These are phyloP conservation scores for Chamaea fasciata DNA, from an alignment of 2,113 vertebrate species.

Conservation along the genomic window DNA sequence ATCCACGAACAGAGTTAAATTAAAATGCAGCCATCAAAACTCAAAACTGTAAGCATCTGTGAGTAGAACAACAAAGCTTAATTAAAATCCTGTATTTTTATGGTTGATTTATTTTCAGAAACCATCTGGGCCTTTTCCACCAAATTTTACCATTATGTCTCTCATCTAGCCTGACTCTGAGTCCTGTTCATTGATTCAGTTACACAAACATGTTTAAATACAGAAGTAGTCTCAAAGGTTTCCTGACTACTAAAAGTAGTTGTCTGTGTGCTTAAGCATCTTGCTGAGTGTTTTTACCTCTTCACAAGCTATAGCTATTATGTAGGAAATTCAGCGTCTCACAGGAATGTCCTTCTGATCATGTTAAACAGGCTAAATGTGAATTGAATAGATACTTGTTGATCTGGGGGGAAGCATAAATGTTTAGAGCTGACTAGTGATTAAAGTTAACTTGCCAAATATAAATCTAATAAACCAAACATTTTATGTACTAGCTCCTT, in stretches of 20 bases:
- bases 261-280: background rate
- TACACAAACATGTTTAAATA: background rate
- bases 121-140: background rate
- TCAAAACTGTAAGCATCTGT: background rate
- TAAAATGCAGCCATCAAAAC: background rate
- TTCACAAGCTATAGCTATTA: background rate
- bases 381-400: background rate
- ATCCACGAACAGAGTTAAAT: background rate
- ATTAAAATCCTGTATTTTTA: background rate
- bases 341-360: background rate
- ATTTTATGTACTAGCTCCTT: background rate
- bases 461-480: background rate
- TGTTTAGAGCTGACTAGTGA: background rate
- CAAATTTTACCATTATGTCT: background rate
- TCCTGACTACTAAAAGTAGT: background rate
- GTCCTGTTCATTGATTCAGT: background rate
- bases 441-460: background rate
- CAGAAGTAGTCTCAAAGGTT: background rate
- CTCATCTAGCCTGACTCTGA: background rate
- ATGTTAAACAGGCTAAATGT: background rate
- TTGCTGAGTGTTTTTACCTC: background rate
- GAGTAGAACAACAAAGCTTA: background rate
- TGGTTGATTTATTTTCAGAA: background rate
- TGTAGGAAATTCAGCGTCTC: background rate
- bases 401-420: background rate